Base-by-base conservation (phyloP, 2,113 vertebrate genomes). In the Donacobius atricapilla region DNA sequence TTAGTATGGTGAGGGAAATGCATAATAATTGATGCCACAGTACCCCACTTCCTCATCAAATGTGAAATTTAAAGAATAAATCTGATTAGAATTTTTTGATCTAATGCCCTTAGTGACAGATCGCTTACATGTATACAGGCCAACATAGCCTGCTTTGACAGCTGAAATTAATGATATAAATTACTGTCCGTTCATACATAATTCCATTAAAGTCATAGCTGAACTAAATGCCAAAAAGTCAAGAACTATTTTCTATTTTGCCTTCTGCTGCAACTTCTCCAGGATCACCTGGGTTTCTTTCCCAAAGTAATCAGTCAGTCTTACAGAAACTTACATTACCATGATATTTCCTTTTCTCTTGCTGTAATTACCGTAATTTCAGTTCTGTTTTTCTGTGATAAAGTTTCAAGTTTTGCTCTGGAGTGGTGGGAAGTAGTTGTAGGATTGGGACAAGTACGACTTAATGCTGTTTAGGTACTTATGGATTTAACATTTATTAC, bases 241-340 rank as follows among this genome's bases (percentile, higher is more conserved):
- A 44, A 48, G 23, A 80, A 12, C 15, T 30, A 44, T 47, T 27
- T 4, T 18, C 18, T 42, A 61, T 75, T 95, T 80, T 87, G 16
- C 23, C 7, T 53, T 73, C 13, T 79, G 33, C 23, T 76, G 13
- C 12, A 27, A 10, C 24, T 83, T 86, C 30, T 18, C 12, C 44
- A 76, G 39, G 5, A 51, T 88, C 30, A 68, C 9, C 40, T 57
- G n/a, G 22, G 33, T 3, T 25, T 71, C 70, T 88, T 81, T n/a
- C n/a, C 13, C 9, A 44, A 44, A 86, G 44, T 39, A 82, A 71
- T 24, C 1, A 0, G 5, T 79, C 1, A 1, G 9, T 65, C 28
- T 64, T 64, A 8, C 35, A 83, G 48, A 37, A 80, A 40, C 7
- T 44, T 70, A 3, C 5, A 77, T 37, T 65, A 27, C 28, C 11